Base-by-base conservation (phyloP, 2,113 vertebrate species). In the Ctenodactylus gundi region DNA sequence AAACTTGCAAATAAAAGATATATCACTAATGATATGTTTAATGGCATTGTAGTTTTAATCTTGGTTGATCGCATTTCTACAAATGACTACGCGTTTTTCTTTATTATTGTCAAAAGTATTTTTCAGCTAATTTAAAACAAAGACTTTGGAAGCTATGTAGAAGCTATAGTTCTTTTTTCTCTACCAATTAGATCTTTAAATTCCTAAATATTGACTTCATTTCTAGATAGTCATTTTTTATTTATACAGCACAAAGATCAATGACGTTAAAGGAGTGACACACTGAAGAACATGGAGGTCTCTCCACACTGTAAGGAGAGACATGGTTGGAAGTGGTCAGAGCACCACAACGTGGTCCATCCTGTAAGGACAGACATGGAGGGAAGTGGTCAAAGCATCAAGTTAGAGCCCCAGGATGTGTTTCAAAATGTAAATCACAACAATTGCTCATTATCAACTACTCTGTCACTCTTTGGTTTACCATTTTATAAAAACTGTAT, bases 331-430 rank as follows among this genome's bases (percentile, higher is more conserved):
- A 82, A 1, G 3, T 8, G 60, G n/a, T n/a, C n/a, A n/a, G n/a
- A n/a, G n/a, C n/a, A n/a, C n/a, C n/a, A n/a, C n/a, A n/a, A n/a
- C n/a, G n/a, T n/a, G n/a, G n/a, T n/a, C n/a, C n/a, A n/a, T n/a
- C n/a, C n/a, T n/a, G 41, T 27, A 77, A 86, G 21, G 12, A 6
- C 6, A 88, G 14, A 27, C 41, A 39, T 7, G 9, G 7, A 91
- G 85, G 41, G 1, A 82, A 1, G 3, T 8, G 60, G n/a, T n/a
- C n/a, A n/a, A n/a, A n/a, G n/a, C n/a, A n/a, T n/a, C n/a, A n/a
- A n/a, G n/a, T n/a, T n/a, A n/a, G 4, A 29, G 21, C 23, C 29
- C 0, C 1, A 55, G 7, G 2, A 8, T 49, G 39, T 36, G 25
- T 27, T 85, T 29, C 80, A 58, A 90, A 87, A 41, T 64, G 20